These are phyloP conservation scores for Poeciliopsis turrubarensis DNA, from an alignment of 2,113 vertebrate genomes.

Conservation along the genomic window DNA sequence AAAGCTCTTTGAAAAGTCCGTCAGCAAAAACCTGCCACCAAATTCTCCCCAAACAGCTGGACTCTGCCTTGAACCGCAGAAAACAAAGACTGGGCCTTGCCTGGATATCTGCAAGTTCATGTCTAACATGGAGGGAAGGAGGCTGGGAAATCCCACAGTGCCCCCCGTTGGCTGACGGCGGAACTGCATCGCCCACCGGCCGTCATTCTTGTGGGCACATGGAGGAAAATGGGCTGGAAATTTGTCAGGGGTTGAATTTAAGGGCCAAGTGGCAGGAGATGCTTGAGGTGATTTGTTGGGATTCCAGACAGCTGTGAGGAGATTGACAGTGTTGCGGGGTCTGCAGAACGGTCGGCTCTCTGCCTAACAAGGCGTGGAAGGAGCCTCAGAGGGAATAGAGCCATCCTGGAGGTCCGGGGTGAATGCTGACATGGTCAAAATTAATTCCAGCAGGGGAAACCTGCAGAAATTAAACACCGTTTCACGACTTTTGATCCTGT, in stretches of 20 bases:
- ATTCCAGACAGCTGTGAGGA: conserved; percentile 58
- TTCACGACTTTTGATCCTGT: conserved; percentile 37
- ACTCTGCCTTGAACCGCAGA: conserved; percentile 58
- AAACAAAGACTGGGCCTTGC: conserved; percentile 32
- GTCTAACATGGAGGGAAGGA: conserved; percentile 3
- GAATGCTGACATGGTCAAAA: conserved; percentile 65
- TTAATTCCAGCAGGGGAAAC: conserved; percentile 55
- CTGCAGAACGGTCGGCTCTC: conserved; percentile 60
- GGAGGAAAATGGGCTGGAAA: conserved; percentile 42
- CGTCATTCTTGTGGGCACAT: conserved; percentile 35
- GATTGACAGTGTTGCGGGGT: conserved; percentile 70
- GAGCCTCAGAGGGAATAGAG: conserved; percentile 51
- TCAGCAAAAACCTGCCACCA: conserved; percentile 60
- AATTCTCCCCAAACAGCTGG: conserved; percentile 58
- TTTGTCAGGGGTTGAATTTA: conserved; percentile 62
- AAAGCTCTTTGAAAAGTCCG: conserved; percentile 60
- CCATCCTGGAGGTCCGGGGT: conserved; percentile 51
- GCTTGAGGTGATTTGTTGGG: conserved; percentile 67
- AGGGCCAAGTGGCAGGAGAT: conserved; percentile 58
- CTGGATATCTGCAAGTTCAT: conserved; percentile 24
- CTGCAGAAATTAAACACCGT: conserved; percentile 30
- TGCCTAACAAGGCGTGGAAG: conserved; percentile 65
- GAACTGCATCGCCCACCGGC: conserved; percentile 23
- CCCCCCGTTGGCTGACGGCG: conserved; percentile 44
- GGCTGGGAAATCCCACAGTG: conserved; percentile 65